Conservation (phyloP, 2,888 invertebrate species). For the Eilema depressum region DNA sequence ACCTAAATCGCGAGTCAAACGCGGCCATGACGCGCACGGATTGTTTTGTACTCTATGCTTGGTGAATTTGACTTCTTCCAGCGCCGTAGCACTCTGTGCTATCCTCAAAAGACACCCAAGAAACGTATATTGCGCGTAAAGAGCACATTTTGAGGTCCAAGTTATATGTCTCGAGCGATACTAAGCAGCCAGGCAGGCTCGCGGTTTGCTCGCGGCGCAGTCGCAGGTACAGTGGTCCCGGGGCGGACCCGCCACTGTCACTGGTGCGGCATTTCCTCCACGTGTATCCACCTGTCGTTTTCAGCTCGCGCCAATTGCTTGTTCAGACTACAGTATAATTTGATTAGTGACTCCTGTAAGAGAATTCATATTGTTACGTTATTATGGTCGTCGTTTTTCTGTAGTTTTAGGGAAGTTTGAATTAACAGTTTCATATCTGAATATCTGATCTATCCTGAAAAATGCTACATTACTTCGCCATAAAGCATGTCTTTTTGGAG, state of each 20-base stretch:
- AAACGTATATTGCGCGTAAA: too few species aligned
- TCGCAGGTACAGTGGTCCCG: slow-evolving; percentile 42
- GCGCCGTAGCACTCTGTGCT: too few species aligned
- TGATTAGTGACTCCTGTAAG: slow-evolving; percentile 89
- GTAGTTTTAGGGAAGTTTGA: background rate
- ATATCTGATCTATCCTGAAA: background rate
- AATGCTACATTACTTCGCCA: background rate
- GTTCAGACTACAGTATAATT: slow-evolving; percentile 89
- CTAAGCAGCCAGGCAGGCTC: slow-evolving; percentile 12
- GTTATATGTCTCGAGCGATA: background rate
- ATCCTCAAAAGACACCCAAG: too few species aligned
- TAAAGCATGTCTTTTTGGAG: background rate
- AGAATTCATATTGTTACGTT: background rate
- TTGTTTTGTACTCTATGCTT: too few species aligned
- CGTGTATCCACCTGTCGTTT: slow-evolving; percentile 86
- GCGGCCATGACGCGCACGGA: too few species aligned
- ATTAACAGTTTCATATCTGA: background rate
- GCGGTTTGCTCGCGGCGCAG: slow-evolving; percentile 15
- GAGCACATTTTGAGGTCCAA: too few species aligned
- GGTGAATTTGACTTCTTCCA: too few species aligned
- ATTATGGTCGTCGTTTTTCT: background rate
- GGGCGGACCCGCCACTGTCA: slow-evolving; percentile 59
- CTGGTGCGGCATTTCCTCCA: slow-evolving; percentile 80
- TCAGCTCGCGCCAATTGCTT: slow-evolving; percentile 88
- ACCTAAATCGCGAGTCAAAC: too few species aligned